A percentile compares a stretch with the other conserved stretches of the same genome.
These are phyloP conservation scores for Clivina fossor DNA, from an alignment of 2,888 invertebrate species.

Conservation along the genomic window DNA sequence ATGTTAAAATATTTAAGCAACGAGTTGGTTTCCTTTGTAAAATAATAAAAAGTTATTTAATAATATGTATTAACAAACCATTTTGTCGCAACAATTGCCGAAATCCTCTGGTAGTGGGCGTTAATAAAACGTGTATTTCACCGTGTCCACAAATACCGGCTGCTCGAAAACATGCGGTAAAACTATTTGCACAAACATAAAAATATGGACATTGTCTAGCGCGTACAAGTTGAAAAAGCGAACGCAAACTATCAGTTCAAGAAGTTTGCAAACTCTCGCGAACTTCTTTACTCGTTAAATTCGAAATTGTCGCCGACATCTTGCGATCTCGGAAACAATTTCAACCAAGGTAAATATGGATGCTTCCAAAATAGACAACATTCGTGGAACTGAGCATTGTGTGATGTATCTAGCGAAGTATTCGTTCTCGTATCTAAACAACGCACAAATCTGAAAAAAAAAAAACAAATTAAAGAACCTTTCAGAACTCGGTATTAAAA, in stretches of 20 bases:
- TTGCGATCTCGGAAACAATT: constrained; percentile 74
- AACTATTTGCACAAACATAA: constrained; percentile 87
- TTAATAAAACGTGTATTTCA: constrained; percentile 79
- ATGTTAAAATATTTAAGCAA: too few relatives aligned
- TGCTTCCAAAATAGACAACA: constrained; percentile 91
- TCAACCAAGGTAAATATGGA: constrained; percentile 86
- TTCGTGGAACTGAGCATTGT: constrained; percentile 83
- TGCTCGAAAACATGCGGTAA: constrained; percentile 86
- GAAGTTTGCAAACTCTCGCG: constrained; percentile 71
- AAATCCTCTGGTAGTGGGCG: constrained; percentile 89
- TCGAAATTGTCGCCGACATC: constrained; percentile 44
- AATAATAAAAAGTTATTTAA: constrained; percentile 5
- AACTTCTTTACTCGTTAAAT: constrained; percentile 59
- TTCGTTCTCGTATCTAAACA: constrained; percentile 72
- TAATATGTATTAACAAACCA: too few relatives aligned
- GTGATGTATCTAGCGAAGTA: constrained; percentile 74
- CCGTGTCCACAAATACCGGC: constrained; percentile 78
- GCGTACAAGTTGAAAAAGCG: constrained; percentile 81
- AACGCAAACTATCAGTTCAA: constrained; percentile 87
- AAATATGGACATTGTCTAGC: constrained; percentile 92
- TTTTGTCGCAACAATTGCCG: constrained; percentile 80
- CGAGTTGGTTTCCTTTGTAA: background rate
- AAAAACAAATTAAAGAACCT: too few relatives aligned
- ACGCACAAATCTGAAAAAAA: constrained; percentile 66
- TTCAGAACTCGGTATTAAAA: too few relatives aligned